These are phyloP conservation scores for Sisyra terminalis DNA, from an alignment of 2,888 invertebrate species.

Conservation along the genomic window DNA sequence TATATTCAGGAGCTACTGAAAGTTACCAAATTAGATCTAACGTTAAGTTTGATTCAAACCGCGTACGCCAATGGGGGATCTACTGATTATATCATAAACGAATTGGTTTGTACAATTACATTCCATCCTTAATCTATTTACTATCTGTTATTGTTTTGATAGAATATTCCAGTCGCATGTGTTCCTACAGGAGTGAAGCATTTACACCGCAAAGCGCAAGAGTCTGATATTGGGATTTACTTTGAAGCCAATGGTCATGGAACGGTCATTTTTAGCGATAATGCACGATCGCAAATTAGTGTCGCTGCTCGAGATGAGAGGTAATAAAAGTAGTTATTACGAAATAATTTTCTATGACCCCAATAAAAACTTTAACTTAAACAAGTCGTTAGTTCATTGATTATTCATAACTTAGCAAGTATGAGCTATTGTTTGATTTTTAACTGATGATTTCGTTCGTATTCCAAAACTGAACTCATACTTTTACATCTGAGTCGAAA, in stretches of 20 bases:
- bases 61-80: conserved; percentile 98
- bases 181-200: conserved; percentile 94
- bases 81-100: conserved; percentile 70
- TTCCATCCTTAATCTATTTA: background rate
- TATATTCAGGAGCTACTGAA: conserved; percentile 48
- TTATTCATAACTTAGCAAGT: too few species aligned
- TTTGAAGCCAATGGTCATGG: conserved; percentile 99
- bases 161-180: conserved; percentile 84
- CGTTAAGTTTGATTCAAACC: conserved; percentile 86
- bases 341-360: too few species aligned
- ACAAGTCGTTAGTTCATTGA: too few species aligned
- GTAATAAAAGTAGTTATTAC: conserved; percentile 21
- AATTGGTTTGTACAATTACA: conserved; percentile 25
- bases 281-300: conserved; percentile 41
- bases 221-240: conserved; percentile 91
- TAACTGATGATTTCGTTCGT: too few species aligned
- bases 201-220: conserved; percentile 76
- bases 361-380: too few species aligned
- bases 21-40: conserved; percentile 40
- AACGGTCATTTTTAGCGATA: conserved; percentile 69
- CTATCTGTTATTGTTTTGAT: conserved; percentile 17
- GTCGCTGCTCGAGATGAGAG: conserved; percentile 27
- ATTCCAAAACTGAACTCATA: too few species aligned
- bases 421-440: too few species aligned
- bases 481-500: too few species aligned